These are phyloP conservation scores for Gallinago nigripennis DNA, from an alignment of 2,797 vertebrate species.

Conservation along the genomic window DNA sequence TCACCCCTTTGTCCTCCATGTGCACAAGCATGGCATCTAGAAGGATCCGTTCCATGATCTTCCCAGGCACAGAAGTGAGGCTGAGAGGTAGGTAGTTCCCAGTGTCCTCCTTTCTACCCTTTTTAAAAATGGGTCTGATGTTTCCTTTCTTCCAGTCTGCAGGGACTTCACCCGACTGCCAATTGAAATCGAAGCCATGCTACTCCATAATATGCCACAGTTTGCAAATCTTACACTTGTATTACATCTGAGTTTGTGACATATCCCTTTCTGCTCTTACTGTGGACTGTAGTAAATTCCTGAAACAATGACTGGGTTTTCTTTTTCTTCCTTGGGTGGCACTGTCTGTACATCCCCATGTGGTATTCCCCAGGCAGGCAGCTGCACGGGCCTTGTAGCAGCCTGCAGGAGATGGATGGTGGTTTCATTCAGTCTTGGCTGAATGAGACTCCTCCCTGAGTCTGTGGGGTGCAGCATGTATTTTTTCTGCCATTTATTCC, in stretches of 20 bases:
- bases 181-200: background rate
- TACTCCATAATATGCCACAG: background rate
- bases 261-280: background rate
- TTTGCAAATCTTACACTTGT: background rate
- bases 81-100: too few relatives aligned
- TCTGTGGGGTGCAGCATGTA: background rate
- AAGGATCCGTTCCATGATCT: too few relatives aligned
- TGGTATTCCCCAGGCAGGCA: background rate
- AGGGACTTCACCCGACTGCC: too few relatives aligned
- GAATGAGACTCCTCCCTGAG: background rate
- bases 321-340: background rate
- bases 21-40: too few relatives aligned
- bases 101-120: too few relatives aligned
- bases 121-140: too few relatives aligned
- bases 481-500: background rate
- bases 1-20: too few relatives aligned
- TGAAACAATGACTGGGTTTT: background rate
- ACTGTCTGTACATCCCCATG: background rate
- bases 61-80: too few relatives aligned
- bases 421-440: background rate
- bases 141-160: too few relatives aligned
- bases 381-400: background rate
- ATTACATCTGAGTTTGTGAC: background rate
- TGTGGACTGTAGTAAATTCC: background rate
- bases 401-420: background rate